Evolutionary conservation across 2,888 invertebrate genomes (phyloP), one percentile per base, ranked within the genome.

Genomic region (Amiota minor): DNA sequence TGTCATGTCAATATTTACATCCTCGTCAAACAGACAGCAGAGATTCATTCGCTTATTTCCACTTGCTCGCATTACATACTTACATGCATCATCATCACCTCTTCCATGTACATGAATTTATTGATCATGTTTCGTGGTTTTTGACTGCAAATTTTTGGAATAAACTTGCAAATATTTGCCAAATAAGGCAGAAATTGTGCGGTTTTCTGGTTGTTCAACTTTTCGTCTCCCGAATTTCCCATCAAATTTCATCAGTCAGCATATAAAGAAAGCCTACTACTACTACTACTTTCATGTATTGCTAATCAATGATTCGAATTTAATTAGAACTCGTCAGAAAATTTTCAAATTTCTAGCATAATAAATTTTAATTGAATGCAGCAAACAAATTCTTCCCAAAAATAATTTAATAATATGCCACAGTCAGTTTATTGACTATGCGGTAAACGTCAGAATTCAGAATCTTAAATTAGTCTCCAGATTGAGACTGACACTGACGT

Each of bases 1-100:
- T 83, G 83, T 83, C 83, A 83, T 83, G 86, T 86, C 86, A 83
- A 83, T 84, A 84, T 83, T 79, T 84, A 86, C 79, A 76, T 78
- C 77, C 74, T 79, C 35, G 77, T 73, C 72, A 20, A 76, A 75
- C 79, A 74, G 72, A 73, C 68, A 79, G 76, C 79, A 61, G 71
- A 79, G 69, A 80, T 76, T 76, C 78, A 12, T n/a, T 45, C 20
- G 72, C 72, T 70, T 2, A 72, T 74, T 74, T 76, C 62, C 12
- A 10, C 9, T 50, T 14, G 8, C 11, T 59, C 1, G 8, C 10
- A 46, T 59, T 10, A 56, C n/a, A 16, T 20, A 56, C n/a, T 20
- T 20, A 14, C 56, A 16, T 56, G 56, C 56, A 56, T 35, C 35
- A 35, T 35, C 6, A 35, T 35, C 35, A 35, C 14, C 62, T 16